Base-by-base conservation (phyloP, 2,113 vertebrate genomes). In the Vicugna pacos region DNA sequence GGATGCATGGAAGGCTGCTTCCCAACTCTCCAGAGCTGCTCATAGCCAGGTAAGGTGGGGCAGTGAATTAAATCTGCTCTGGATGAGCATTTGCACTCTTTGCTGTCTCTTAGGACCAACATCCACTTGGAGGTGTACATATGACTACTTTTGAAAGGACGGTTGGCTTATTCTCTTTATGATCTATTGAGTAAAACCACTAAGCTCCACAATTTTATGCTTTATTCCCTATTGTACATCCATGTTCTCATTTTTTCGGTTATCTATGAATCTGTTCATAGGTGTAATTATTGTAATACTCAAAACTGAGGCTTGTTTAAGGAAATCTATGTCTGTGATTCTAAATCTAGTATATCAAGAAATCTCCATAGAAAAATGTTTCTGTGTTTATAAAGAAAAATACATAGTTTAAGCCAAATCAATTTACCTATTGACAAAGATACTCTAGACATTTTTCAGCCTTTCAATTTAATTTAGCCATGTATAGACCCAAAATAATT, bases 51-150 rank as follows among this genome's bases (percentile, higher is more conserved):
- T 5, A 5, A 35, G 52, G 15, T 58, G 8, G 14, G 35, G 14
- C 8, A 76, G 8, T 32, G 14, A 19, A 46, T 26, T 50, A 56
- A 35, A 50, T 60, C n/a, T 73, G 16, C n/a, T 14, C 17, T 54
- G 7, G 11, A 54, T 3, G 8, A 67, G 38, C 58, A 30, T 70
- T 52, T 32, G 48, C 9, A 26, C 4, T n/a, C 11, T 22, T 35
- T 42, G 8, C 20, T 65, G 6, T 92, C 8, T 28, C 30, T 69
- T 30, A 19, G 60, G 54, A 9, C 7, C 19, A 28, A 24, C 6
- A 73, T 94, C 26, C 42, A 2, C 24, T 16, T 4, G 65, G 8
- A 42, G 1, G 4, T 24, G 0, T 6, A 17, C 9, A 2, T 38
- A 35, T 14, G n/a, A 24, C 11, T 52, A 0, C 35, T 65, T 92